Base-by-base conservation (phyloP, 1,140 invertebrate species). In the Ylistrum balloti region DNA sequence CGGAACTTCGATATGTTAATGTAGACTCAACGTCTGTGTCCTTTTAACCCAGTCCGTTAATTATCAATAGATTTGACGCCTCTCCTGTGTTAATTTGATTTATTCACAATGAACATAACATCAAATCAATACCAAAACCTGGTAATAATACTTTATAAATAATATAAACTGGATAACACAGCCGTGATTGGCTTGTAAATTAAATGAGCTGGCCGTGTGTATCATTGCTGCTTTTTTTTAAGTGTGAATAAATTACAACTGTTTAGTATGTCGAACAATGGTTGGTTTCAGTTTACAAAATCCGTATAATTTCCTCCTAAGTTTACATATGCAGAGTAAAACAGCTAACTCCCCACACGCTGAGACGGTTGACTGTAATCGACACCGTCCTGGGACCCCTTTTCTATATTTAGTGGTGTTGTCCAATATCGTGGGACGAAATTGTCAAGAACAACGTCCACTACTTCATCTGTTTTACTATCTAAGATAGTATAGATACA, bases 281-380 rank as follows among this genome's bases (percentile, higher is more conserved):
- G n/a, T 17, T 74, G 56, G 56, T 74, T 74, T 74, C 56, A 74
- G n/a, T 28, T 74, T 74, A 74, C 56, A 74, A 28, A 74, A 28
- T n/a, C n/a, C 22, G 56, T 74, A 74, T 5, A 74, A 74, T 74
- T 74, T 74, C 56, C 56, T 74, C n/a, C 56, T 74, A 74, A 22
- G n/a, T 28, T 74, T 28, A 74, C 56, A 74, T n/a, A n/a, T 74
- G 56, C 56, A 5, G 56, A 74, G 56, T 5, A 74, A 74, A 74
- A 74, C 56, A 74, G 56, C 22, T 7, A 28, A 74, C 56, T n/a
- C 9, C 56, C 56, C 56, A n/a, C 56, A 28, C 22, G 28, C 56
- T 74, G 56, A 74, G 56, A 74, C 56, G 22, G 56, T 5, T 28
- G 0, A 9, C 9, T 74, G 56, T 74, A 74, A 74, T 74, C 17